Percentiles rank a stretch among this genome's conserved stretches.
Evolutionary conservation across 2,888 invertebrate genomes (phyloP).

Genomic region (Drosophila antonietae): DNA sequence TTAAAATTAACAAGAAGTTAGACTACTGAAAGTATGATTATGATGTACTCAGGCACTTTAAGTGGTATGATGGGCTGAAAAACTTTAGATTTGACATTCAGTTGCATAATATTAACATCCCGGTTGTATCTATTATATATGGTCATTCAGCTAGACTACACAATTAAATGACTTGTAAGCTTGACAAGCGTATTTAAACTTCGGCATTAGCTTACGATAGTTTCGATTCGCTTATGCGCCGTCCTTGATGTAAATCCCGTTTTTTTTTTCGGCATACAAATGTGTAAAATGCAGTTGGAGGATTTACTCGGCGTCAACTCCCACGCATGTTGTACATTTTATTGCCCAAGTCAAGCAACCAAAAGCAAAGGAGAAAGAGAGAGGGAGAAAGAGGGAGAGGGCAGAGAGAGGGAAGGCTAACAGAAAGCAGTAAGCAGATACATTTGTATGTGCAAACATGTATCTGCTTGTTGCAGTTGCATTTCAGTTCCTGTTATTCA

Average conservation of each 20-base stretch:
- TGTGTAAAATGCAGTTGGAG: conserved; percentile 65
- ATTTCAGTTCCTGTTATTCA: conserved; percentile 75
- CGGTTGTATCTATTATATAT: no score
- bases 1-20: background rate
- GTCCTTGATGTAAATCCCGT: background rate
- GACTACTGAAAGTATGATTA: no score
- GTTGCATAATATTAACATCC: no score
- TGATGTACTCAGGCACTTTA: no score
- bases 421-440: conserved; percentile 53
- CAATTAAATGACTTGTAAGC: background rate
- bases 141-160: no score
- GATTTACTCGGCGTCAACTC: conserved; percentile 21
- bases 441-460: conserved; percentile 73
- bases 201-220: background rate
- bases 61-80: no score
- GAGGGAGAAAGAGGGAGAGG: background rate
- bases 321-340: conserved; percentile 77
- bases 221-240: background rate
- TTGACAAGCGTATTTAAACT: background rate
- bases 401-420: background rate
- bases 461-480: conserved; percentile 42
- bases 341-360: conserved; percentile 57
- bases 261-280: conserved; percentile 67
- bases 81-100: background rate
- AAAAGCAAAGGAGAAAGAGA: background rate